Base-by-base conservation (phyloP, 1,140 invertebrate genomes). In the Drosophila auraria region DNA sequence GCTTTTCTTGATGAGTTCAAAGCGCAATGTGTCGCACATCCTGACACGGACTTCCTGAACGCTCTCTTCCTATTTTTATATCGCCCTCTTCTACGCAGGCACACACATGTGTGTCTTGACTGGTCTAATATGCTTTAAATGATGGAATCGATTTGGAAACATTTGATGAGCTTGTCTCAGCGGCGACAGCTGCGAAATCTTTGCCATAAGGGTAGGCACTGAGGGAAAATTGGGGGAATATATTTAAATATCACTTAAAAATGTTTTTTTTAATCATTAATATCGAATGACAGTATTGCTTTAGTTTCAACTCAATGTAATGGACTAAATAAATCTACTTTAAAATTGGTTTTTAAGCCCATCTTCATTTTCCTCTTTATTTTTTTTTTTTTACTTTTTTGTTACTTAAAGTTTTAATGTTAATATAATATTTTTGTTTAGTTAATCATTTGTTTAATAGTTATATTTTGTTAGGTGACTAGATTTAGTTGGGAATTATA, bases 121-220 rank as follows among this genome's bases (percentile, higher is more conserved):
- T 69, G 75, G 69, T 65, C 63, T 80, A 80, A 80, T 80, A 73
- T 69, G 77, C 77, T 69, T 80, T 80, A 80, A 80, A 80, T 80
- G 78, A 53, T 63, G 69, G 62, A 66, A 80, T 80, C 77, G 78
- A 80, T 80, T 80, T 80, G 77, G 69, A 66, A 58, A 66, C 78
- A 80, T 80, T 80, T 80, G 60, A 79, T 79, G 76, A 80, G 75
- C 42, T 80, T 79, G 75, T 80, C 60, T 69, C 75, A 56, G 23
- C 33, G 64, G 63, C 76, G 58, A 53, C 66, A 71, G 51, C 76
- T 71, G 76, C 53, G 44, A 72, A 72, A 57, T 69, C 66, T 56
- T 54, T 70, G 25, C 36, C 68, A 54, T 45, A 17, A 17, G 38
- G 11, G 25, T 6, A 0, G 30, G 20, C 66, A 70, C 53, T 36